Evolutionary conservation across 2,888 invertebrate genomes (phyloP).

Genomic region (Drosophila mettleri): DNA sequence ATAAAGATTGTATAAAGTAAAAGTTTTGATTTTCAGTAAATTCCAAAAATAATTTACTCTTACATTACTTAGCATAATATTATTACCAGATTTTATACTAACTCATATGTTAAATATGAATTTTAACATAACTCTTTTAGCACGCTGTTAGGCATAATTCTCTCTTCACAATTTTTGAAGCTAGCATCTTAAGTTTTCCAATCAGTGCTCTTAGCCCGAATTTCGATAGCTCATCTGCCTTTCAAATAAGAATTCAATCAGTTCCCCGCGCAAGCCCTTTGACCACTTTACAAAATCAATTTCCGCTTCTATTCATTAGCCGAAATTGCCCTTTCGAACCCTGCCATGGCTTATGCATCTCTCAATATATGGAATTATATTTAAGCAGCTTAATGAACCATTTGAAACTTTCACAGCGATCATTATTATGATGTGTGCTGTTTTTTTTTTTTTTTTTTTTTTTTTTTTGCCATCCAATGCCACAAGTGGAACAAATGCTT

Average conservation of each 20-base stretch:
- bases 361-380: conserved; percentile 50
- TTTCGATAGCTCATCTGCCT: neutral
- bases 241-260: neutral
- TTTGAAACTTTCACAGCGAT: conserved; percentile 77
- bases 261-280: neutral
- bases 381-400: conserved; percentile 76
- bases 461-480: conserved; percentile 67
- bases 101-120: neutral
- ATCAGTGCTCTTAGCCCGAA: neutral
- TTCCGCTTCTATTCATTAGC: neutral
- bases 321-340: conserved; percentile 26
- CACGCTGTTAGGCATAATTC: neutral
- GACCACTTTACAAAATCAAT: neutral
- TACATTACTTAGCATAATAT: too few species aligned
- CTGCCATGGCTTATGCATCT: conserved; percentile 11
- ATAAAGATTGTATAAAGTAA: too few species aligned
- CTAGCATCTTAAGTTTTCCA: neutral
- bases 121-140: neutral
- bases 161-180: neutral
- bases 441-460: conserved; percentile 71
- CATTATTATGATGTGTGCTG: conserved; percentile 75
- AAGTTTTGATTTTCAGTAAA: too few species aligned
- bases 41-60: too few species aligned
- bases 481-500: conserved; percentile 76
- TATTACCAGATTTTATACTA: too few species aligned